Percentiles rank a stretch among this genome's conserved stretches.
Conservation (phyloP, 2,797 vertebrate species). For the Rhyacichthys aspro region DNA sequence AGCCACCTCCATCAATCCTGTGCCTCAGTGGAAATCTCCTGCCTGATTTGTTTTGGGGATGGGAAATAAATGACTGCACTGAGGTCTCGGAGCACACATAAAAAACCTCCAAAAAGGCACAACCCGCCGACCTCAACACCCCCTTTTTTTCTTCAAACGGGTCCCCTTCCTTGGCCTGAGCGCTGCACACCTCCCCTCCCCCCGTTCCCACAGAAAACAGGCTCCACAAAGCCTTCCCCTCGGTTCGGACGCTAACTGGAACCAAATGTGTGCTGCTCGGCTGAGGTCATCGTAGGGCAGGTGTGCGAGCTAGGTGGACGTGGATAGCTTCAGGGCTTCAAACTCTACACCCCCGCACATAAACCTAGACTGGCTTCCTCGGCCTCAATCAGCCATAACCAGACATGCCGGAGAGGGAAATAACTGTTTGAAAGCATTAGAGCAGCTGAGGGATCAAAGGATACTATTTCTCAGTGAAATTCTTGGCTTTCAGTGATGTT, state of each 20-base stretch:
- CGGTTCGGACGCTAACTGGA: conserved; percentile 66
- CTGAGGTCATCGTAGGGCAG: conserved; percentile 75
- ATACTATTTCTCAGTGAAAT: conserved; percentile 42
- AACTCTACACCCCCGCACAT: conserved; percentile 2
- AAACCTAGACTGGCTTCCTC: conserved; percentile 34
- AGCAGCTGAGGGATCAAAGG: conserved; percentile 54
- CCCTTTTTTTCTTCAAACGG: conserved; percentile 13
- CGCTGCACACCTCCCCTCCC: conserved; percentile 9
- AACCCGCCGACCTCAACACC: conserved; percentile 56
- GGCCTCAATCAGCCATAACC: conserved; percentile 71
- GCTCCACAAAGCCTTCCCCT: conserved; percentile 50
- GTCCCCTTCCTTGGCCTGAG: conserved; percentile 6
- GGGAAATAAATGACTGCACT: conserved; percentile 65
- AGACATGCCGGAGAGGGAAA: conserved; percentile 66
- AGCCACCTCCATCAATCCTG: conserved; percentile 46
- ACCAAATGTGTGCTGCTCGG: conserved; percentile 72
- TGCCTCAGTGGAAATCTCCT: conserved; percentile 64
- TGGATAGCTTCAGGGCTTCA: conserved; percentile 50
- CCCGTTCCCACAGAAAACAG: conserved; percentile 56
- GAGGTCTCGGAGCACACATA: conserved; percentile 60
- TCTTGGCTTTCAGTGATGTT: conserved; percentile 28
- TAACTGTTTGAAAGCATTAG: conserved; percentile 60
- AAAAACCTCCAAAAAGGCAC: conserved; percentile 48
- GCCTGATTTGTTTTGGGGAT: conserved; percentile 65
- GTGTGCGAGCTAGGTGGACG: conserved; percentile 67